Base-by-base conservation (phyloP, 2,113 vertebrate species). In the Danionella cerebrum region DNA sequence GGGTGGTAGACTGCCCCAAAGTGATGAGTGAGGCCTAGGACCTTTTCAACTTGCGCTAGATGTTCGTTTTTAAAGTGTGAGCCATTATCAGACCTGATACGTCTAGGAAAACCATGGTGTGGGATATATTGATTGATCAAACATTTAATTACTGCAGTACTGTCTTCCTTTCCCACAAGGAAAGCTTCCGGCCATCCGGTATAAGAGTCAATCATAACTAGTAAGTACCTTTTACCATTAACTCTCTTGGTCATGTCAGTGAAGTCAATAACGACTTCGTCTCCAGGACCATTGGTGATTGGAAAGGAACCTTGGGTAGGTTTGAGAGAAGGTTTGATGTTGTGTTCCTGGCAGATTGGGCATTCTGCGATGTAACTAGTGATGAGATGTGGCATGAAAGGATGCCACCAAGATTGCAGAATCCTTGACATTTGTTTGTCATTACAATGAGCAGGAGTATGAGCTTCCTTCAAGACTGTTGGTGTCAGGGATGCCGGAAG, bases 61-160 rank as follows among this genome's bases (percentile, higher is more conserved):
- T 62, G 22, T 12, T 29, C 1, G 7, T 16, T 19, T 13, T 47
- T 63, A 5, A 63, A 63, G 33, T 63, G 59, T 5, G 22, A 24
- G 7, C 59, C 52, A 33, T 44, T 60, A 22, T 60, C 57, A 13
- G 21, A 42, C 11, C 57, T 25, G 1, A 60, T 13, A 6, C 25
- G 11, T 1, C 3, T 14, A 0, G 38, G 38, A 11, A 60, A 60
- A 24, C 57, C 22, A 42, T 42, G 38, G 1, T 14, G 3, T 14
- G 57, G 57, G 8, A 60, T 60, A 12, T 60, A 60, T 5, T 60
- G 57, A 9, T 60, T 60, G 2, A 58, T 58, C 35, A 58, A n/a
- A 39, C 35, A 58, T n/a, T 58, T 48, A 7, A 64, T 47, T 5
- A 47, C 60, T 1, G 45, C 31, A 4, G 29, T 33, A 3, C 22